Conservation (phyloP, 2,888 invertebrate species). For the Brachypalpus laphriformis region DNA sequence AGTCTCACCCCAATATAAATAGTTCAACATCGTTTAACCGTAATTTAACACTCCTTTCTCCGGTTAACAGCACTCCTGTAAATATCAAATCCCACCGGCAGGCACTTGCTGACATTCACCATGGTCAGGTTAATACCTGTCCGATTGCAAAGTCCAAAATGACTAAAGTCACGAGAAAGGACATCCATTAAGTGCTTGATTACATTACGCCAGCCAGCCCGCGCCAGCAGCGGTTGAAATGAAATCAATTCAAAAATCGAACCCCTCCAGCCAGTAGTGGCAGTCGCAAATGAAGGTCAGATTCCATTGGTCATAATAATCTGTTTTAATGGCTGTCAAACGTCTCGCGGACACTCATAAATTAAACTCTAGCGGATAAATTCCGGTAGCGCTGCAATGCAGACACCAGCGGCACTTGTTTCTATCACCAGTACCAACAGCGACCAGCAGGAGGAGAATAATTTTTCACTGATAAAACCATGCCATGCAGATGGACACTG, state of each 20-base stretch:
- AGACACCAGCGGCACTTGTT: conserved; percentile 63
- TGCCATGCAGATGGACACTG: no score
- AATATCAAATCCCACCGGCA: conserved; percentile 36
- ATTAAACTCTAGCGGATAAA: conserved; percentile 58
- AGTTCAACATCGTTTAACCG: conserved; percentile 27
- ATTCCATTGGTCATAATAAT: conserved; percentile 71
- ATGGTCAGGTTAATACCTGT: conserved; percentile 59
- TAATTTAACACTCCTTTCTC: conserved; percentile 56
- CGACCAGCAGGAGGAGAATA: conserved; percentile 43
- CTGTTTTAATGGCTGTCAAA: conserved; percentile 72
- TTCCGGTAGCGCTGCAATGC: conserved; percentile 57
- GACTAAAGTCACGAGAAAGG: conserved; percentile 66
- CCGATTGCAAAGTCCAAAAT: conserved; percentile 59
- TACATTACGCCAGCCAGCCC: conserved; percentile 17
- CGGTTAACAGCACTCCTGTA: conserved; percentile 5
- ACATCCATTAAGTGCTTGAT: conserved; percentile 66
- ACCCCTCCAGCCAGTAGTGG: conserved; percentile 9
- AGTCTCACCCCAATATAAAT: background rate
- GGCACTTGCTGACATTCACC: conserved; percentile 66
- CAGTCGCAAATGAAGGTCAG: conserved; percentile 65
- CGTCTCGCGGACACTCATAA: conserved; percentile 64
- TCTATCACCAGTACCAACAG: conserved; percentile 49
- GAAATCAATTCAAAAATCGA: conserved; percentile 27
- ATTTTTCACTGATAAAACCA: conserved; percentile 67
- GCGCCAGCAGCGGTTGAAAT: conserved; percentile 3